Percentiles rank a stretch among this genome's conserved stretches.
Conservation (phyloP, 2,888 invertebrate species). For the Agrotis puta region DNA sequence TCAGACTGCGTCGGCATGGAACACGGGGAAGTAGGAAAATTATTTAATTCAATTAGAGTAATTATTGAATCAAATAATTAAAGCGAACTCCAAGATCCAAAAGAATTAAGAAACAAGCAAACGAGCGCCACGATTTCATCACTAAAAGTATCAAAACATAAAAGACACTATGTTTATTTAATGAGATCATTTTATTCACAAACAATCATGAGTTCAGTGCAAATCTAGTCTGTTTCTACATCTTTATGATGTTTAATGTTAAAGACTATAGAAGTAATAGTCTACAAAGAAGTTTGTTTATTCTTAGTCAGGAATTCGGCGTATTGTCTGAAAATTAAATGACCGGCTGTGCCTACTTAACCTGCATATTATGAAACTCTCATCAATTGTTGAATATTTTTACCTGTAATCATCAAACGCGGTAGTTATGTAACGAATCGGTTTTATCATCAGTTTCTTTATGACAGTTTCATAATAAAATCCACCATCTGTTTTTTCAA, state of each 20-base stretch:
- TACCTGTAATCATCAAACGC: not conserved
- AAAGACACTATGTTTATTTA: slow-evolving; percentile 14
- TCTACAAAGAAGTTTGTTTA: slow-evolving; percentile 31
- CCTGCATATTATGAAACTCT: slow-evolving; percentile 9
- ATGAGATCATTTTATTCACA: slow-evolving; percentile 27
- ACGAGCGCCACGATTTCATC: no score
- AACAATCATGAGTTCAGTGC: slow-evolving; percentile 11
- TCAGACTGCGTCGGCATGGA: no score
- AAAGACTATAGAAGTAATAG: slow-evolving; percentile 21
- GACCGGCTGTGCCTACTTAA: slow-evolving; percentile 29
- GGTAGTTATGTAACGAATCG: not conserved
- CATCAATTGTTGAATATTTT: slow-evolving; percentile 3
- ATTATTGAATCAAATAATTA: not conserved
- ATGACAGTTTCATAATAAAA: not conserved
- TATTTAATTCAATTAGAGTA: no score
- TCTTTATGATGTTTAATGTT: slow-evolving; percentile 20
- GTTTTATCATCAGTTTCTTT: not conserved
- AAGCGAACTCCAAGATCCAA: not conserved
- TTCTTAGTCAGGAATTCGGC: slow-evolving; percentile 39
- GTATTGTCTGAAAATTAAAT: slow-evolving; percentile 31
- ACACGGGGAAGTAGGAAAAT: no score
- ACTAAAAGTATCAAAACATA: not conserved
- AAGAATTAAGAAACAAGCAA: not conserved
- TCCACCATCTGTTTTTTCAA: not conserved
- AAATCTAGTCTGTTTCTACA: slow-evolving; percentile 4